Percentiles rank a stretch among this genome's conserved stretches.
Evolutionary conservation across 2,113 vertebrate species (phyloP).

Genomic region (Odontesthes bonariensis): DNA sequence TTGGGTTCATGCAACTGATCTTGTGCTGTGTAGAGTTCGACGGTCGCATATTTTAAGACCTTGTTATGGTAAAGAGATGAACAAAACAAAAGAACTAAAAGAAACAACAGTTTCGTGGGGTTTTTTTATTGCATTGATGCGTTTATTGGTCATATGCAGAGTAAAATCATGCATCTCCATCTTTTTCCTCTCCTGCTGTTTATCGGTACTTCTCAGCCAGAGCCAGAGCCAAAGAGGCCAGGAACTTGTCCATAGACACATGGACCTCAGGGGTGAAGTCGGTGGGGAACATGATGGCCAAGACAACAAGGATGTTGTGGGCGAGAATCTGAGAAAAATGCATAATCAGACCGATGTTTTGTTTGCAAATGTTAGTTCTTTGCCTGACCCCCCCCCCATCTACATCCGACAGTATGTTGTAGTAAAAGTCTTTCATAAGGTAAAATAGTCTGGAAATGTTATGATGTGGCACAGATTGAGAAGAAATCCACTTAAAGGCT

Average conservation of each 20-base stretch:
- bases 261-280: conserved; percentile 81
- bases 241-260: conserved; percentile 79
- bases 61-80: no score
- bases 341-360: neutral
- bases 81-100: neutral
- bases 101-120: no score
- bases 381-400: no score
- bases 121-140: neutral
- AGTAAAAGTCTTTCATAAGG: no score
- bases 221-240: conserved; percentile 64
- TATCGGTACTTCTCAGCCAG: conserved; percentile 64
- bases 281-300: conserved; percentile 60
- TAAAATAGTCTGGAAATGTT: no score
- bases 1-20: no score
- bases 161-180: neutral
- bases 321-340: conserved; percentile 63
- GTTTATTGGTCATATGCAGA: conserved; percentile 2
- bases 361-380: no score
- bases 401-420: no score
- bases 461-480: neutral
- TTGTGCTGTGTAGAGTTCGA: no score
- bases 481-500: neutral
- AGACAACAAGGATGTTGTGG: conserved; percentile 73
- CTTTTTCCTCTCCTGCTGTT: neutral
- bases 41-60: no score